Evolutionary conservation across 2,888 invertebrate genomes (phyloP).

Genomic region (Drosophila ustulata): DNA sequence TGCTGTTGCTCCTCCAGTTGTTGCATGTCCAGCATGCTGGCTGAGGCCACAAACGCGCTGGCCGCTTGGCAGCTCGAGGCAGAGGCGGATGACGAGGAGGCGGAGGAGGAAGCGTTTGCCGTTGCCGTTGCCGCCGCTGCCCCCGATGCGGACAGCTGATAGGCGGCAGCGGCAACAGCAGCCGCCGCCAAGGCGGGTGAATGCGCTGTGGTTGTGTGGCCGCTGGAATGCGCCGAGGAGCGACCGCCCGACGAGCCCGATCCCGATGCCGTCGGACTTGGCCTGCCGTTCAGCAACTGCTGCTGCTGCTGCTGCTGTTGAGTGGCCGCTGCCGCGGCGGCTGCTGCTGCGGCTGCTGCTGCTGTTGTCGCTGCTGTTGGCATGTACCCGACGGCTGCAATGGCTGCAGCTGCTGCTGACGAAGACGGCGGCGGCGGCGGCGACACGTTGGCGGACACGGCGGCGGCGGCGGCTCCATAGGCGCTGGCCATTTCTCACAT

Average conservation of each 20-base stretch:
- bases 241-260: constrained; percentile 77
- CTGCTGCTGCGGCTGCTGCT: constrained; percentile 29
- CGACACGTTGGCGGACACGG: constrained; percentile 50
- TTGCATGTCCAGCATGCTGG: constrained; percentile 80
- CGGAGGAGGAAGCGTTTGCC: constrained; percentile 31
- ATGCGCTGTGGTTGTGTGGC: constrained; percentile 76
- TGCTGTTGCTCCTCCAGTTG: constrained; percentile 66
- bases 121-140: constrained; percentile 46
- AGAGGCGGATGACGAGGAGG: constrained; percentile 38
- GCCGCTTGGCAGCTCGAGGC: constrained; percentile 56
- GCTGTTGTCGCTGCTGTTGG: constrained; percentile 54
- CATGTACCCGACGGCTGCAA: constrained; percentile 51
- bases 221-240: constrained; percentile 82
- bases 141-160: constrained; percentile 60
- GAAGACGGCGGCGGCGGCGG: constrained; percentile 58
- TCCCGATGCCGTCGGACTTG: constrained; percentile 82
- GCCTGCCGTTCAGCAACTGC: constrained; percentile 74
- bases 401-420: constrained; percentile 36
- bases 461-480: constrained; percentile 77
- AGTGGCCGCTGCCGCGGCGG: constrained; percentile 52
- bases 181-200: constrained; percentile 80
- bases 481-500: constrained; percentile 86
- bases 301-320: constrained; percentile 61
- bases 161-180: constrained; percentile 66
- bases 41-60: constrained; percentile 51